Evolutionary conservation across 2,888 invertebrate species (phyloP).

Genomic region (Agrochola macilenta): DNA sequence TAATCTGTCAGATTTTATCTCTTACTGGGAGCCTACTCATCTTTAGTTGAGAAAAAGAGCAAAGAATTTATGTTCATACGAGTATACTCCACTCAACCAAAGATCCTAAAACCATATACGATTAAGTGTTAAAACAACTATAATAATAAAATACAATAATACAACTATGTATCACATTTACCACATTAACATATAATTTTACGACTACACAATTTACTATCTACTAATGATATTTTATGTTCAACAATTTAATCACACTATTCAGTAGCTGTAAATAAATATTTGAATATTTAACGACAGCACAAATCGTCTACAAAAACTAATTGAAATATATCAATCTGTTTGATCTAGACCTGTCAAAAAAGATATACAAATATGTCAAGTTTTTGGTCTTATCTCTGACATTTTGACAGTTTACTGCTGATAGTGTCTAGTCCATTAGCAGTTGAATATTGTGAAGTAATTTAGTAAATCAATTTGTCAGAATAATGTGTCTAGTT

Average conservation of each 20-base stretch:
- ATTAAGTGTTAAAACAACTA: neutral
- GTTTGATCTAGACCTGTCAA: slow-evolving; percentile 23
- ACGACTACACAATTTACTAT: neutral
- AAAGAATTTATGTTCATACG: neutral
- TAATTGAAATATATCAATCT: neutral
- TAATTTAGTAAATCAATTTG: neutral
- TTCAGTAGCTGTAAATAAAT: neutral
- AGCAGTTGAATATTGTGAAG: neutral
- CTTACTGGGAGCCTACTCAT: neutral
- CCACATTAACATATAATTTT: slow-evolving; percentile 20
- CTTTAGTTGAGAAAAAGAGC: neutral
- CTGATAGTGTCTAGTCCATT: neutral
- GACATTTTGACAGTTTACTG: slow-evolving; percentile 4
- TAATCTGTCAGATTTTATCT: neutral
- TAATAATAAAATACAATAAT: slow-evolving; percentile 2
- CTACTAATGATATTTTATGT: slow-evolving; percentile 1
- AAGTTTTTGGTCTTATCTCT: neutral
- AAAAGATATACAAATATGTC: neutral
- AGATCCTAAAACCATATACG: neutral
- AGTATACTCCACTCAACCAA: neutral
- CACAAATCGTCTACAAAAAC: neutral
- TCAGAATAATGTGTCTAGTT: neutral
- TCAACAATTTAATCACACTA: slow-evolving; percentile 10
- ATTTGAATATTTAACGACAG: neutral
- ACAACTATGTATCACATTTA: slow-evolving; percentile 10